Evolutionary conservation across 1,140 invertebrate genomes (phyloP).

Genomic region (Nixonia krombeini): DNA sequence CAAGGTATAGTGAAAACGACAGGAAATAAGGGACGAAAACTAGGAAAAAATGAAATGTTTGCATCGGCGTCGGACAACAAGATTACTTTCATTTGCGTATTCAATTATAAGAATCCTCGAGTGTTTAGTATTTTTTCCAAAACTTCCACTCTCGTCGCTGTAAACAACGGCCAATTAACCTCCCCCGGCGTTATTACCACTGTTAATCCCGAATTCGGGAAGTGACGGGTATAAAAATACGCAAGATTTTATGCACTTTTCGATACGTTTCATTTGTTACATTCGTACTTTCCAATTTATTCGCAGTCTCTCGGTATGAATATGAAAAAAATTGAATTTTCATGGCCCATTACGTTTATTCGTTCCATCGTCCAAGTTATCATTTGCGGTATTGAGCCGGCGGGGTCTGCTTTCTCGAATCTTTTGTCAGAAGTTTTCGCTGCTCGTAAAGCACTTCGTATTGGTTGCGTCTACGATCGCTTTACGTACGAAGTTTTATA

Average conservation of each 20-base stretch:
- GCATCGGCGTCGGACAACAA: slow-evolving; percentile 33
- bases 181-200: no score
- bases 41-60: slow-evolving; percentile 26
- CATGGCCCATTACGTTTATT: slow-evolving; percentile 15
- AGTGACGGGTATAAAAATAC: no score
- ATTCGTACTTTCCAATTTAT: no score
- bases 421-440: slow-evolving; percentile 37
- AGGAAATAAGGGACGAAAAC: slow-evolving; percentile 34
- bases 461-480: slow-evolving; percentile 34
- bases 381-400: slow-evolving; percentile 22
- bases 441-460: slow-evolving; percentile 42
- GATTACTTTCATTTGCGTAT: slow-evolving; percentile 33
- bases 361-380: slow-evolving; percentile 21
- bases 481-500: slow-evolving; percentile 42
- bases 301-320: neutral
- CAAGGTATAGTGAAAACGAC: slow-evolving; percentile 43
- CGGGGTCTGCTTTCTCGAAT: slow-evolving; percentile 30
- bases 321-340: slow-evolving; percentile 3
- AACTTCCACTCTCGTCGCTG: no score
- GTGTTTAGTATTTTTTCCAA: no score
- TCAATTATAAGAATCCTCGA: no score
- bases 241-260: no score
- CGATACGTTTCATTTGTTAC: no score
- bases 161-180: no score
- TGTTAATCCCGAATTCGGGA: no score